Evolutionary conservation across 1,140 invertebrate species (phyloP).

Genomic region (Penaeus japonicus): DNA sequence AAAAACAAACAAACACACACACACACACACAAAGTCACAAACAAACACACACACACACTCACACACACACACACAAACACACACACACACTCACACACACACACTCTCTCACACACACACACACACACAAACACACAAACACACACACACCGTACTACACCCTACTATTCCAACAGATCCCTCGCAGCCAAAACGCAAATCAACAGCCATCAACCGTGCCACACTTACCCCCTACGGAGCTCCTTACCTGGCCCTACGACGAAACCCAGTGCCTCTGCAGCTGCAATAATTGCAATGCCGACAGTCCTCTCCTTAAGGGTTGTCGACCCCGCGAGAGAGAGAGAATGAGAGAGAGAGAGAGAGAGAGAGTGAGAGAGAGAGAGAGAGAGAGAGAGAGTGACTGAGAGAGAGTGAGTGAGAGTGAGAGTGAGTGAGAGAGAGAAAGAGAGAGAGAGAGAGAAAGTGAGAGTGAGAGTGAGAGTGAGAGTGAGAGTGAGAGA

Average conservation of each 20-base stretch:
- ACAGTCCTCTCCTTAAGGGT: conserved; percentile 79
- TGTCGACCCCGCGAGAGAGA: conserved; percentile 88
- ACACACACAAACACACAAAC: not conserved
- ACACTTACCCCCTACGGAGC: not conserved
- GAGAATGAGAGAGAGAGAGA: conserved; percentile 44
- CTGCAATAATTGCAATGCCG: conserved; percentile 84
- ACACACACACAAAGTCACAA: too few species aligned
- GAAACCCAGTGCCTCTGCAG: conserved; percentile 88
- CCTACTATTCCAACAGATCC: not conserved
- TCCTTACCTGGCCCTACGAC: conserved; percentile 77
- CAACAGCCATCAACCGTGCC: not conserved
- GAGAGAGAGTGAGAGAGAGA: too few species aligned
- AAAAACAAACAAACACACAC: too few species aligned
- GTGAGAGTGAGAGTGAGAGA: too few species aligned
- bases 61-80: too few species aligned
- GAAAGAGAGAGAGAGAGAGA: too few species aligned
- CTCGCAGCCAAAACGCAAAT: not conserved
- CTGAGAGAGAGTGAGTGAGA: too few species aligned
- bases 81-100: not conserved
- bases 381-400: too few species aligned
- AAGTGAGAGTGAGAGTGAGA: too few species aligned
- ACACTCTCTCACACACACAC: not conserved
- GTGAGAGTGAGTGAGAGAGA: too few species aligned
- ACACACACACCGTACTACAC: not conserved
- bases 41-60: too few species aligned